Evolutionary conservation across 2,113 vertebrate species (phyloP), one percentile per base, ranked within the genome.

Genomic region (Tylochromis polylepis): DNA sequence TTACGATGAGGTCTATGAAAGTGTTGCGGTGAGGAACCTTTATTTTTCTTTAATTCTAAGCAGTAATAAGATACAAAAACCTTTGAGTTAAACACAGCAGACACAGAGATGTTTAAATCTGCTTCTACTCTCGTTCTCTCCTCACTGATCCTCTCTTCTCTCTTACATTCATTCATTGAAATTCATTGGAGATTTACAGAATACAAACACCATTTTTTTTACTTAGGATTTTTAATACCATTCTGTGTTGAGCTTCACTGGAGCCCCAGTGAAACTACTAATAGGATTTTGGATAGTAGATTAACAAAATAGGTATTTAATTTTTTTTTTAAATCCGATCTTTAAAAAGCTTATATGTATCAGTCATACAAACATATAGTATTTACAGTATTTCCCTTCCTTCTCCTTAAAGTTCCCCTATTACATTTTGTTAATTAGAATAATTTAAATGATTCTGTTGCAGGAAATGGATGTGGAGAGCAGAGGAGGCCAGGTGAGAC

Each of bases 1-100:
- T 41, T 99, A 99, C 0, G 98, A 99, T 11, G 98, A 99, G 0
- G 98, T 99, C 18, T 98, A 98, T 0, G 99, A 99, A 94, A 98
- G 97, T 81, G 90, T 97, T n/a, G 95, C 95, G 97, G 98, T 99
- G 94, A 93, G 95, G 51, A 84, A 59, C 58, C 10, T 31, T 55
- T 14, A 22, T 38, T 67, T 67, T 38, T 67, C 34, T 67, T 67
- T 22, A 24, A 18, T 53, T 31, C 18, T 20, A 53, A 77, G 27
- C 1, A 77, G 27, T 53, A 46, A 77, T 77, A 18, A 77, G 46
- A n/a, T 77, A 77, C 27, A 77, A 27, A 55, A 1, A 9, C 22
- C 5, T 56, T 14, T 41, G 36, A 56, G 14, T 14, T 83, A 20
- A 56, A 46, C 36, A 36, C 14, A 20, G 18, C 41, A 81, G 59